Evolutionary conservation across 2,113 vertebrate genomes (phyloP).

Genomic region (Larimichthys crocea): DNA sequence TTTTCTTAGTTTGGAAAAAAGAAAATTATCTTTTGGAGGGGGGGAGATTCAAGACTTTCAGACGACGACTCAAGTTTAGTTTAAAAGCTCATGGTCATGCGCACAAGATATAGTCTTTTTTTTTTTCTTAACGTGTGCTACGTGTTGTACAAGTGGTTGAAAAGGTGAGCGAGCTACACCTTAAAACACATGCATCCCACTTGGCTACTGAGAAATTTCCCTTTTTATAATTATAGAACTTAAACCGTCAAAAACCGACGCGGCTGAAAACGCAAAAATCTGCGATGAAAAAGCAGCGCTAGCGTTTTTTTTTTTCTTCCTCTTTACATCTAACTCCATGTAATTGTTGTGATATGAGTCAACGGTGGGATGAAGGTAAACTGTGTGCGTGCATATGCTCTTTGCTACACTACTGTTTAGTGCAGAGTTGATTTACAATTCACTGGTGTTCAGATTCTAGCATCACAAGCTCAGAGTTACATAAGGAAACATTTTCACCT

Average conservation of each 20-base stretch:
- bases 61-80: not conserved
- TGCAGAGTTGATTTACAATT: slow-evolving; percentile 43
- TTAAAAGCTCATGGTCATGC: slow-evolving; percentile 17
- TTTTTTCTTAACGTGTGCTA: slow-evolving; percentile 23
- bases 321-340: not conserved
- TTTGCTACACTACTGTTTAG: slow-evolving; percentile 23
- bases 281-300: slow-evolving; percentile 12
- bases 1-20: not conserved
- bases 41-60: not conserved
- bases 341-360: not conserved
- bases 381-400: slow-evolving; percentile 36
- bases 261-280: slow-evolving; percentile 1
- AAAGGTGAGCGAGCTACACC: not conserved
- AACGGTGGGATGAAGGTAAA: slow-evolving; percentile 25
- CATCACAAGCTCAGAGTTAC: slow-evolving; percentile 34
- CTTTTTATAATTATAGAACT: not conserved
- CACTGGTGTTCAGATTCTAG: slow-evolving; percentile 31
- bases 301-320: not conserved
- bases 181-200: slow-evolving; percentile 26
- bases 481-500: slow-evolving; percentile 40
- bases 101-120: slow-evolving; percentile 12
- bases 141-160: not conserved
- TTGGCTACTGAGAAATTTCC: slow-evolving; percentile 1
- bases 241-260: not conserved
- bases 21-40: not conserved